A percentile compares a stretch with the other conserved stretches of the same genome.
These are phyloP conservation scores for Selenia dentaria DNA, from an alignment of 2,888 invertebrate species.

Conservation along the genomic window DNA sequence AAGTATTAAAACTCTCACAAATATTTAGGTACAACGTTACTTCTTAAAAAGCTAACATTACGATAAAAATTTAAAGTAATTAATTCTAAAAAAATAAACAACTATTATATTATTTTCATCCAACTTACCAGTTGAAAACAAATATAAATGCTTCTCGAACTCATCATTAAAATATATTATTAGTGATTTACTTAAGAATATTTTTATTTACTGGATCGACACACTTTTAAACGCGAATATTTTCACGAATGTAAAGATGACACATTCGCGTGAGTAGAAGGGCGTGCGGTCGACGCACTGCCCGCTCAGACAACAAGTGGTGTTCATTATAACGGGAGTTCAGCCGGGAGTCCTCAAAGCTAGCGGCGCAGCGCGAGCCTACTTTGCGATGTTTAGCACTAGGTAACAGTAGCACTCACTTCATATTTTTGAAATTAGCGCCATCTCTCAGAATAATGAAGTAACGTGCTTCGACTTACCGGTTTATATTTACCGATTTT, in stretches of 20 bases:
- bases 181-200: slow-evolving; percentile 49
- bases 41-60: no score
- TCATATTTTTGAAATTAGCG: slow-evolving; percentile 47
- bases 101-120: no score
- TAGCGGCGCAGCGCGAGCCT: slow-evolving; percentile 60
- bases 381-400: slow-evolving; percentile 53
- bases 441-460: slow-evolving; percentile 51
- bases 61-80: no score
- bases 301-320: slow-evolving; percentile 80
- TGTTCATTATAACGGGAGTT: slow-evolving; percentile 82
- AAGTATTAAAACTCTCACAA: no score
- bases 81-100: no score
- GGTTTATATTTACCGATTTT: slow-evolving; percentile 42
- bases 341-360: slow-evolving; percentile 70
- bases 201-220: slow-evolving; percentile 45
- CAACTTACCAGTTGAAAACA: slow-evolving; percentile 74
- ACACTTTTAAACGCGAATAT: slow-evolving; percentile 72
- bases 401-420: slow-evolving; percentile 1
- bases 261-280: slow-evolving; percentile 77
- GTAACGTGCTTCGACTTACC: slow-evolving; percentile 1
- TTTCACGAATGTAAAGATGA: slow-evolving; percentile 68
- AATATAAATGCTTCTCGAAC: slow-evolving; percentile 57
- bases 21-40: no score
- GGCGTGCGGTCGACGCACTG: slow-evolving; percentile 83
- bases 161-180: slow-evolving; percentile 51